Percentiles rank a stretch among this genome's conserved stretches.
Conservation (phyloP, 2,888 invertebrate genomes). For the Altica lythri region DNA sequence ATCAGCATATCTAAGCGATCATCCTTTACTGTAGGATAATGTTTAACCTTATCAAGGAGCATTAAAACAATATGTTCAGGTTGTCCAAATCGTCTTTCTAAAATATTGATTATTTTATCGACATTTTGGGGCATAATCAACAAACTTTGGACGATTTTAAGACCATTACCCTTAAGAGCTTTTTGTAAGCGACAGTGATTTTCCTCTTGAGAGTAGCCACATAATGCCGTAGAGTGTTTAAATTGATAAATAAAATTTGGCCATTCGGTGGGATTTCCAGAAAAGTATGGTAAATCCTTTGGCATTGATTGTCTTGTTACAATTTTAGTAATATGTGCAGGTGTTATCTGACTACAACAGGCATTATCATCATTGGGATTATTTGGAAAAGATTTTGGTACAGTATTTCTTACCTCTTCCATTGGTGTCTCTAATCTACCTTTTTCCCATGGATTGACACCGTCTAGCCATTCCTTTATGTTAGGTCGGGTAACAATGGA, state of each 20-base stretch:
- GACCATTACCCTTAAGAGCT: not conserved
- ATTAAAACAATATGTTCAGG: too few relatives aligned
- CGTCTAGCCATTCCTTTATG: not conserved
- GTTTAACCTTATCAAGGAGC: not conserved
- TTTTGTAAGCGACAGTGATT: too few relatives aligned
- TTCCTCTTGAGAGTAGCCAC: too few relatives aligned
- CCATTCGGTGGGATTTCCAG: constrained; percentile 6
- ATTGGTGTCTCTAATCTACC: not conserved
- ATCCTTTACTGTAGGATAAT: not conserved
- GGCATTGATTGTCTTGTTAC: constrained; percentile 11
- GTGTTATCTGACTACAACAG: constrained; percentile 14
- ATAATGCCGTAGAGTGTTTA: not conserved
- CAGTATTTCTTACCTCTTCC: too few relatives aligned
- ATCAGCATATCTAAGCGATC: not conserved
- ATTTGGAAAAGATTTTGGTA: too few relatives aligned
- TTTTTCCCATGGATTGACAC: not conserved
- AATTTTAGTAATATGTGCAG: constrained; percentile 5
- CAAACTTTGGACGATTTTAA: constrained; percentile 5
- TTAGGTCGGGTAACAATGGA: not conserved
- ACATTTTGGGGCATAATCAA: constrained; percentile 15
- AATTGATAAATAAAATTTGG: not conserved
- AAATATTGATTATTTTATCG: constrained; percentile 6
- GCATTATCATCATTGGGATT: too few relatives aligned
- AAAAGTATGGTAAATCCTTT: not conserved
- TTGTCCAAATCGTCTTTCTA: too few relatives aligned